Evolutionary conservation across 2,113 vertebrate species (phyloP).

Genomic region (Pimephales promelas): DNA sequence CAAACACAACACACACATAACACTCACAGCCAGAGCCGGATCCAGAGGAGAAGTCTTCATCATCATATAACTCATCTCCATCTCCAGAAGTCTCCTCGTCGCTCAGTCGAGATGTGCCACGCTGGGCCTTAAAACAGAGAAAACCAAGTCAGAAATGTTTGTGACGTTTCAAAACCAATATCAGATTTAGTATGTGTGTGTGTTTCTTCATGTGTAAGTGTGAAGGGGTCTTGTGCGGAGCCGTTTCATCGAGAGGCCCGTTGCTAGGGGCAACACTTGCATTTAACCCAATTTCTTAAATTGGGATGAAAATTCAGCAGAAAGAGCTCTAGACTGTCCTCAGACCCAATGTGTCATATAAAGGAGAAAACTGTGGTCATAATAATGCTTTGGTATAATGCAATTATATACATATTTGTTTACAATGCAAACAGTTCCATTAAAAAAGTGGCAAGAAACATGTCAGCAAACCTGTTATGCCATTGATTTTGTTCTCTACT

Average conservation of each 20-base stretch:
- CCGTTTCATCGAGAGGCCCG: constrained; percentile 70
- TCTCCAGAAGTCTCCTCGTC: constrained; percentile 76
- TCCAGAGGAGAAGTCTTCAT: constrained; percentile 80
- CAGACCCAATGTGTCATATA: constrained; percentile 39
- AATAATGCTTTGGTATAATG: no score
- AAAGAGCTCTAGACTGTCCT: constrained; percentile 43
- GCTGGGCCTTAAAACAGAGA: constrained; percentile 65
- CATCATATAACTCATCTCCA: constrained; percentile 72
- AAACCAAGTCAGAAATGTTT: not conserved
- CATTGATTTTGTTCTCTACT: no score
- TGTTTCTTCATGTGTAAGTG: constrained; percentile 52
- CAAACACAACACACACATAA: constrained; percentile 35
- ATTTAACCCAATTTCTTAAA: constrained; percentile 77
- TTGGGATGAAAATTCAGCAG: constrained; percentile 61
- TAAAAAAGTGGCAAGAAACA: not conserved
- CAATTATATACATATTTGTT: no score
- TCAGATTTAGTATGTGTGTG: constrained; percentile 23
- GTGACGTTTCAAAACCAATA: not conserved
- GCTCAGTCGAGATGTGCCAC: constrained; percentile 58
- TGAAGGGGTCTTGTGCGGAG: constrained; percentile 57
- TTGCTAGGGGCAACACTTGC: constrained; percentile 78
- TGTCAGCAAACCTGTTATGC: no score
- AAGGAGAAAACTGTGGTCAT: not conserved
- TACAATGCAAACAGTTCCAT: not conserved
- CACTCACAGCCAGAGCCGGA: constrained; percentile 81